Evolutionary conservation across 2,888 invertebrate genomes (phyloP), one percentile per base, ranked within the genome.

Genomic region (Eupsilia transversa): DNA sequence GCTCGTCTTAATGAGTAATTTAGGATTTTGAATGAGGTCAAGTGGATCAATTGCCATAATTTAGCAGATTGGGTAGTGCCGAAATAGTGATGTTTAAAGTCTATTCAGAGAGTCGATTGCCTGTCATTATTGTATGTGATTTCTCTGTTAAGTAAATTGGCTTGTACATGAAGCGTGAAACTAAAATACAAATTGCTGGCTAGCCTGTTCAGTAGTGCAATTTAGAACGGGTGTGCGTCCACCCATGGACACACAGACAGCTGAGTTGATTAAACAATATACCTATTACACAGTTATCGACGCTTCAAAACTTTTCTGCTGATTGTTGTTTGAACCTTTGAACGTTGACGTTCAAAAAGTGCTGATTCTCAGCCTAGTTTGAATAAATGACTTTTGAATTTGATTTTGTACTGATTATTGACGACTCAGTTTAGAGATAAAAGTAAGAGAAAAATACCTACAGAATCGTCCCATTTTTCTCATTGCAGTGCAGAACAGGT

Each of bases 1-100:
- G 43, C 14, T 74, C 14, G 30, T 30, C 41, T 76, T 76, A 20
- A 35, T 43, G 43, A 59, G 59, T 75, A 33, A 27, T 65, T 74
- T 27, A 17, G 17, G 23, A n/a, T 43, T 66, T 64, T 17, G 5
- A 43, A 41, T 33, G 54, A 41, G 27, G 46, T 82, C 20, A 65
- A 77, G 33, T 65, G 27, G 38, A 54, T 7, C 7, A 59, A 59
- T 52, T 46, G 59, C 64, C 64, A 30, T 2, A 43, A 5, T 75
- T 74, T 57, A n/a, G 7, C 73, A 73, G 17, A 52, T 49, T 43
- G 27, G 3, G 27, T 52, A 35, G 27, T 59, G 9, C 41, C 35
- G 5, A 33, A 70, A 33, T 52, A 10, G 14, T 59, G 9, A 23
- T 30, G 7, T 7, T 14, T 27, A 14, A 27, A 30, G 20, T 46